A percentile compares a stretch with the other conserved stretches of the same genome.
Evolutionary conservation across 2,797 vertebrate species (phyloP).

Genomic region (Ispidina lecontei): DNA sequence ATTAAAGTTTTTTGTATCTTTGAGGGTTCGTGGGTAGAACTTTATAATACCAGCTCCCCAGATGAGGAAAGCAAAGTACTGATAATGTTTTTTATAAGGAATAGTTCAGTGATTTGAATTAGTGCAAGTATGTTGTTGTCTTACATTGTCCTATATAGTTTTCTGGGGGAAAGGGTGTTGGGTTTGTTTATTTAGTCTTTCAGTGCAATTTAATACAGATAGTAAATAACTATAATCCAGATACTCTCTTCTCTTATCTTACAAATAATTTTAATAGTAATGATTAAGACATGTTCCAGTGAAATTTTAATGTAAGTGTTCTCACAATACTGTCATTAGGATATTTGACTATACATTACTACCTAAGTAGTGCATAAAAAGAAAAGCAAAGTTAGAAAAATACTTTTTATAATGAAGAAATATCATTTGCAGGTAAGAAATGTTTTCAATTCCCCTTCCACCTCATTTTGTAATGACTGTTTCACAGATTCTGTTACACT

Average conservation of each 20-base stretch:
- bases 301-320: neutral
- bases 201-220: neutral
- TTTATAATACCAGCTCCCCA: neutral
- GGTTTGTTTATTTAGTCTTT: neutral
- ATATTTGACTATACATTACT: neutral
- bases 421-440: neutral
- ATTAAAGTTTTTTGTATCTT: neutral
- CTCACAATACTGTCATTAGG: neutral
- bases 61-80: neutral
- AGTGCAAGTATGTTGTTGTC: neutral
- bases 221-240: neutral
- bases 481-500: neutral
- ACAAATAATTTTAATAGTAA: neutral
- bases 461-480: neutral
- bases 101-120: neutral
- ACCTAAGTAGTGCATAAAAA: neutral
- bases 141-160: neutral
- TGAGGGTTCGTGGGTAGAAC: neutral
- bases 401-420: neutral
- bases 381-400: neutral
- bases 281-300: neutral
- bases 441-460: neutral
- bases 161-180: rapidly evolving
- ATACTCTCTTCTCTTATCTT: neutral
- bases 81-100: neutral